Conservation (phyloP, 2,888 invertebrate species). For the Cotesia congregata region DNA sequence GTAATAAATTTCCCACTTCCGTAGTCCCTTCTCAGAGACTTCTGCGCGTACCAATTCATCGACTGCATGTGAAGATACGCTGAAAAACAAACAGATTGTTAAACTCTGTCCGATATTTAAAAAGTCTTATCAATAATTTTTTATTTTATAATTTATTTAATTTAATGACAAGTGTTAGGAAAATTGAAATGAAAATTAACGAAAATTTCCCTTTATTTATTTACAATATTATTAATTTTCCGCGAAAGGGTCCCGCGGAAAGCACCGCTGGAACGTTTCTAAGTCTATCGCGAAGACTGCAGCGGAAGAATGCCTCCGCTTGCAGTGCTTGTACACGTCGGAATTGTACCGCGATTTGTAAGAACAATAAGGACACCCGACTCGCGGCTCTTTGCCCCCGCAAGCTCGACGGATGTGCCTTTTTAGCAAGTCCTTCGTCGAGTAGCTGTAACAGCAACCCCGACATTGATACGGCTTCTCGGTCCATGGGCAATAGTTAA, state of each 20-base stretch:
- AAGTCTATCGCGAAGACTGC: slow-evolving; percentile 38
- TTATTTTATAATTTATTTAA: too few species aligned
- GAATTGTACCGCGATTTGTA: slow-evolving; percentile 71
- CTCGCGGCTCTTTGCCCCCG: slow-evolving; percentile 9
- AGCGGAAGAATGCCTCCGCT: slow-evolving; percentile 68
- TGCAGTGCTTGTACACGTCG: slow-evolving; percentile 69
- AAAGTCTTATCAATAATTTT: too few species aligned
- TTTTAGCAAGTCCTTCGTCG: slow-evolving; percentile 18
- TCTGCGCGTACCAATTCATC: slow-evolving; percentile 18
- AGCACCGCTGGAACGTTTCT: neutral
- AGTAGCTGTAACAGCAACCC: slow-evolving; percentile 8
- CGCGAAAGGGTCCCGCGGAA: neutral
- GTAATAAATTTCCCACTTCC: neutral
- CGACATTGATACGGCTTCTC: slow-evolving; percentile 11
- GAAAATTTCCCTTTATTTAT: neutral
- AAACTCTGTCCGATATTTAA: neutral
- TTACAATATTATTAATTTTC: neutral
- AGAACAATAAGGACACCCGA: slow-evolving; percentile 68
- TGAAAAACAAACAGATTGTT: slow-evolving; percentile 18
- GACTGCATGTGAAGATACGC: slow-evolving; percentile 20
- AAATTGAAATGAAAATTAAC: too few species aligned
- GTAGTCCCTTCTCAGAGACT: slow-evolving; percentile 7
- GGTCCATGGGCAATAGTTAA: slow-evolving; percentile 13
- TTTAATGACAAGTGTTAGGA: too few species aligned
- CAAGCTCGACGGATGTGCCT: neutral